These are phyloP conservation scores for Phycodurus eques DNA, from an alignment of 2,113 vertebrate species.

Conservation along the genomic window DNA sequence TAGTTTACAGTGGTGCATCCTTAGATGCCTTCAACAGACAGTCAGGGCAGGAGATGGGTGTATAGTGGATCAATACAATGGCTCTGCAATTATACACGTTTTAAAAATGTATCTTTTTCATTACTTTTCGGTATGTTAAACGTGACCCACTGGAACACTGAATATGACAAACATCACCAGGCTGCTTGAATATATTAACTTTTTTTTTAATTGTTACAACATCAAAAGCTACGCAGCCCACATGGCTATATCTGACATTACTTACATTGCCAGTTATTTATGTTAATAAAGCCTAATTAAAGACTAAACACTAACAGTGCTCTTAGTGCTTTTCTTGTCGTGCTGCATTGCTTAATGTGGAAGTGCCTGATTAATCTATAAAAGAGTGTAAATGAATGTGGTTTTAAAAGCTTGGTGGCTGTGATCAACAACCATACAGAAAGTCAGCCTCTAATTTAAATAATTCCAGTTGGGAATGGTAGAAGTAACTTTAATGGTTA, in stretches of 20 bases:
- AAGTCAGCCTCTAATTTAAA: background rate
- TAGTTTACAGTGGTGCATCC: background rate
- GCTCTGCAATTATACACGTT: background rate
- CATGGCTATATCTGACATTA: background rate
- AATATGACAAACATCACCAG: background rate
- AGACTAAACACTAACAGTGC: background rate
- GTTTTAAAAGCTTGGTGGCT: slow-evolving; percentile 4
- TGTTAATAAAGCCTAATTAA: background rate
- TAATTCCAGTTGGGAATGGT: background rate
- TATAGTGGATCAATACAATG: background rate
- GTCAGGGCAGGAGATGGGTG: background rate
- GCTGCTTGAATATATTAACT: background rate
- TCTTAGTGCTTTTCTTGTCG: background rate
- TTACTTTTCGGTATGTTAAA: background rate
- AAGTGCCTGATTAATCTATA: slow-evolving; percentile 1
- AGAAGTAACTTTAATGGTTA: background rate
- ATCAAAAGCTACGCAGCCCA: background rate
- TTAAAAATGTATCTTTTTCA: background rate
- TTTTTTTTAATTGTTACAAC: background rate
- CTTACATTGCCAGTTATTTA: background rate
- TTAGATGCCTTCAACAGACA: background rate
- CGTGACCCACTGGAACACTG: background rate
- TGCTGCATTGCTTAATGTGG: slow-evolving; percentile 1
- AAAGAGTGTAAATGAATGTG: background rate
- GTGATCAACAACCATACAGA: background rate